phyloP scores from a whole-genome alignment of 2,113 vertebrate species.

The Ptilorrhoa leucosticta region DNA sequence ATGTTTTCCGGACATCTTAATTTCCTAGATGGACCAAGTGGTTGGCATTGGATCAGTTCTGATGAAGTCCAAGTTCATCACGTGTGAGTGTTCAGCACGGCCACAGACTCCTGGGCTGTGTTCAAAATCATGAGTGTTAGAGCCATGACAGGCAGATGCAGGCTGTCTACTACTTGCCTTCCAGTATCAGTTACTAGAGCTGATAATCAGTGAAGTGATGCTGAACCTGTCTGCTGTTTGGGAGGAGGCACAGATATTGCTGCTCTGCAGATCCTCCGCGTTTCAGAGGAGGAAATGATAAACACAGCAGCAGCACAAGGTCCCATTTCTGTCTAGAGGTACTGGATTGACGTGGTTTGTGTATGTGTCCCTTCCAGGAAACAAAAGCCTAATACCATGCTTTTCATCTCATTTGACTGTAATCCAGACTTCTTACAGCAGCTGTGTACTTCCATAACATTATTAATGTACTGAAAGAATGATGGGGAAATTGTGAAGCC shows the following conservation, averaged over 20 bases:
- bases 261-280: not conserved
- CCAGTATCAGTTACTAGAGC: not conserved
- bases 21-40: not conserved
- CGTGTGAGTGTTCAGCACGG: not conserved
- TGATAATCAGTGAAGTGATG: not conserved
- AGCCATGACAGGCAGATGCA: not conserved
- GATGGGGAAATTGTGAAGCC: not conserved
- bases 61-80: not conserved
- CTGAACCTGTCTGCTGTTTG: not conserved
- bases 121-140: not conserved
- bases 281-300: not conserved
- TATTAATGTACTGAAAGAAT: not conserved
- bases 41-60: not conserved
- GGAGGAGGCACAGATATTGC: not conserved
- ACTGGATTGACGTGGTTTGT: not conserved
- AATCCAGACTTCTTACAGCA: not conserved
- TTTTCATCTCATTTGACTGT: not conserved
- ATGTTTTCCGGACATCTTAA: not conserved
- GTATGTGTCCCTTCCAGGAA: not conserved
- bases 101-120: not conserved
- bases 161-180: not conserved
- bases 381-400: not conserved
- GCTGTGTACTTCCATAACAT: not conserved
- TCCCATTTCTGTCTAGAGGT: not conserved
- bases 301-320: not conserved